These are phyloP conservation scores for Dendronephthya gigantea DNA, from an alignment of 64 coral and sea anemone genomes.

Conservation along the genomic window DNA sequence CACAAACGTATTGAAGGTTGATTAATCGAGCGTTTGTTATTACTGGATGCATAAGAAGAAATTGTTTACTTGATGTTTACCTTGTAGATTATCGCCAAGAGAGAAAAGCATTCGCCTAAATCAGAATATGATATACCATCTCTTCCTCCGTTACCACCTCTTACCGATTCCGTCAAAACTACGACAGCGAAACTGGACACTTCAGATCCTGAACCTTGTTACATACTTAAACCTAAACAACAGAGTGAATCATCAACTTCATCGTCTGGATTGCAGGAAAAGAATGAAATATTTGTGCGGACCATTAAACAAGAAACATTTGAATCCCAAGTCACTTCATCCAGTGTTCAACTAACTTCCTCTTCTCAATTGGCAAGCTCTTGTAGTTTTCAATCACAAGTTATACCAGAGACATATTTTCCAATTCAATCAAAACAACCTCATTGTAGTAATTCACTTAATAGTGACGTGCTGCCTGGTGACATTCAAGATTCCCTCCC, in stretches of 20 bases:
- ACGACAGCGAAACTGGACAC: background rate
- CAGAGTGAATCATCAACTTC: background rate
- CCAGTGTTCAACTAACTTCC: background rate
- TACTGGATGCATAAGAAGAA: too few species aligned
- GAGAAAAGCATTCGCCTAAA: background rate
- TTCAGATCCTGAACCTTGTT: background rate
- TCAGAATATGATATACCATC: background rate
- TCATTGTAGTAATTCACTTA: background rate
- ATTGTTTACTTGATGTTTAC: background rate
- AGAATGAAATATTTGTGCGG: background rate
- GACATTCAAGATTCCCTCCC: background rate
- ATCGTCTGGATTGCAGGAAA: background rate
- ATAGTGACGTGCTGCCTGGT: background rate
- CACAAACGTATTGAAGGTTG: too few species aligned
- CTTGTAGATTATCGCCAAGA: background rate
- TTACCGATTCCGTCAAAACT: background rate
- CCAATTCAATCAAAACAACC: background rate
- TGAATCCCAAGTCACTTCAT: background rate
- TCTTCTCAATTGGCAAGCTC: background rate
- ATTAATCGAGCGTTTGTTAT: too few species aligned
- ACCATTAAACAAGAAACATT: background rate
- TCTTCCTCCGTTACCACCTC: background rate
- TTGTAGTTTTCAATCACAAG: background rate
- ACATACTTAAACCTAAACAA: background rate
- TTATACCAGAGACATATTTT: background rate